phyloP scores from a whole-genome alignment of 53 echinoderm and acorn worm species.

The Zoroaster sp. region DNA sequence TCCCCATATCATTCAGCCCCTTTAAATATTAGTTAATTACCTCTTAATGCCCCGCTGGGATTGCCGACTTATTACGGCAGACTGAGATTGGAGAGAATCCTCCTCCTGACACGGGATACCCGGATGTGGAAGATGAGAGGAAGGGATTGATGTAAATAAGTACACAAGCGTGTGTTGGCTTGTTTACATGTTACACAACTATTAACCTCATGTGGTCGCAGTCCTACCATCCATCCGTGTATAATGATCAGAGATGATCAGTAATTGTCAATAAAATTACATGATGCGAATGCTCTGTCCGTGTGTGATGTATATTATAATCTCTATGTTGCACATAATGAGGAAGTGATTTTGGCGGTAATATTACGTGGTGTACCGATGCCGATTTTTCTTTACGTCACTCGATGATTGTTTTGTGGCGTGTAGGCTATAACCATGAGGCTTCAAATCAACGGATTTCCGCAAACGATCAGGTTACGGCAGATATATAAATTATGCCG shows the following conservation, averaged over 20 bases:
- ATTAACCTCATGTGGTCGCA: neutral
- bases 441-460: too few species aligned
- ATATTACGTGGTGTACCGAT: too few species aligned
- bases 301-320: too few species aligned
- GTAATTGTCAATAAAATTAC: neutral
- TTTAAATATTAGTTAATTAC: conserved; percentile 57
- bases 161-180: neutral
- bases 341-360: too few species aligned
- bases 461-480: too few species aligned
- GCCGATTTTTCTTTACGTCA: too few species aligned
- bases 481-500: too few species aligned
- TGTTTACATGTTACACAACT: neutral
- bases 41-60: conserved; percentile 8
- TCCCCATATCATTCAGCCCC: neutral
- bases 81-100: neutral
- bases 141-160: neutral
- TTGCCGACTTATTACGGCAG: neutral
- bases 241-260: neutral
- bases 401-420: too few species aligned
- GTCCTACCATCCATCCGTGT: too few species aligned
- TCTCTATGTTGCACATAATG: too few species aligned
- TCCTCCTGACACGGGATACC: conserved; percentile 4
- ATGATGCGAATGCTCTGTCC: too few species aligned
- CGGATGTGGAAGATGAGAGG: neutral
- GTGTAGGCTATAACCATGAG: too few species aligned